Base-by-base conservation (phyloP, 2,113 vertebrate species). In the Neolamprologus variostigma region DNA sequence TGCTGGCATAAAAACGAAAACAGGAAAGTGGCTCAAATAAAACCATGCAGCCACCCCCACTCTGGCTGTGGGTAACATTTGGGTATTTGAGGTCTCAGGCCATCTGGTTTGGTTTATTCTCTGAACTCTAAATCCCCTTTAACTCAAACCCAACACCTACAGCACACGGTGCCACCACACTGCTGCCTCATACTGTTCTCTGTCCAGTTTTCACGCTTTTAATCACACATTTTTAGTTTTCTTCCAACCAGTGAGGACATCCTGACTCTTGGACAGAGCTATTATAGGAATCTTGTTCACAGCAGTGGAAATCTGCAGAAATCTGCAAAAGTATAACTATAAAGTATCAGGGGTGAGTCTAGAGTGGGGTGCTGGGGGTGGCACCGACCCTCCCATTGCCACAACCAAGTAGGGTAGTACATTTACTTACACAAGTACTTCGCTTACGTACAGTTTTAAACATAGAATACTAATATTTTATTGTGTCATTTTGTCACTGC, bases 51-150 rank as follows among this genome's bases (percentile, higher is more conserved):
- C 40, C 45, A 5, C 23, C 55, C 76, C 11, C 26, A 21, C 35
- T 82, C 55, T 57, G 85, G 33, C 23, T 13, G 9, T 55, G 9
- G 55, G 47, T 68, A 66, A 66, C 40, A 7, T 80, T 50, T 68
- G 17, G 80, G 26, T 61, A 31, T 33, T 82, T 63, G 11, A 63
- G n/a, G 66, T 82, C 55, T 89, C 35, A 2, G 79, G 47, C 55
- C 84, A 80, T 89, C 84, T 80, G 87, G 54, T 86, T 40, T 8
- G 42, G 17, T 54, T 51, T 66, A 23, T 17, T 3, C 57, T 23
- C 68, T 83, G 47, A 82, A 86, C 17, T 47, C 37, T 23, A 57
- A 86, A 42, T 33, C 13, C 16, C 71, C 26, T 55, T 86, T 59
- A 68, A 66, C 35, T 57, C 40, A 59, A 53, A 10, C 14, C 45